These are phyloP conservation scores for Halictus quadricinctus DNA, from an alignment of 2,888 invertebrate genomes.

Conservation along the genomic window DNA sequence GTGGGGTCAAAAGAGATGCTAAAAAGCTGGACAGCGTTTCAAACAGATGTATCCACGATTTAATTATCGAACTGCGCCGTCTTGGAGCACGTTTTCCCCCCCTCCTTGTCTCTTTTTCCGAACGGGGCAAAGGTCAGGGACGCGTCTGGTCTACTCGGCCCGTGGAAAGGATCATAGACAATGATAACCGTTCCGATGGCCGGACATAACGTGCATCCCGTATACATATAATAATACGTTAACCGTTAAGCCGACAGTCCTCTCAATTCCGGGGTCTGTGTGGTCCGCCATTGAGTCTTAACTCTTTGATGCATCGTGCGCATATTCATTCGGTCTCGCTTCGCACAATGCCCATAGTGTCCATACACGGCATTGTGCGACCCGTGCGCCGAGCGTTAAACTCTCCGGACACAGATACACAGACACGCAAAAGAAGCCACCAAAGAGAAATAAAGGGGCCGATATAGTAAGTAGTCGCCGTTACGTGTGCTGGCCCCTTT, in stretches of 20 bases:
- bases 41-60: slow-evolving; percentile 31
- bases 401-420: slow-evolving; percentile 66
- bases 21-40: background rate
- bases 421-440: slow-evolving; percentile 8
- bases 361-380: slow-evolving; percentile 74
- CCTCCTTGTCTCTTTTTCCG: background rate
- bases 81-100: background rate
- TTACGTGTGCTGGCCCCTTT: slow-evolving; percentile 39
- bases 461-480: slow-evolving; percentile 30
- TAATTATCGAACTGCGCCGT: slow-evolving; percentile 47
- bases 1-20: background rate
- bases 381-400: slow-evolving; percentile 75
- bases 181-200: slow-evolving; percentile 63
- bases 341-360: slow-evolving; percentile 74
- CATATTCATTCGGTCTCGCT: slow-evolving; percentile 73
- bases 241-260: slow-evolving; percentile 76
- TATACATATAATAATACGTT: slow-evolving; percentile 68
- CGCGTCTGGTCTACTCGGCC: slow-evolving; percentile 20
- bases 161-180: slow-evolving; percentile 58
- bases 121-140: slow-evolving; percentile 43
- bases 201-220: slow-evolving; percentile 61
- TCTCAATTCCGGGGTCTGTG: slow-evolving; percentile 73
- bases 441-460: slow-evolving; percentile 37
- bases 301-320: slow-evolving; percentile 77
- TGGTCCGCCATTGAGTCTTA: slow-evolving; percentile 77